These are phyloP conservation scores for cattle (Bos taurus) DNA, from an alignment of 2,113 vertebrate genomes.

Conservation along the genomic window DNA sequence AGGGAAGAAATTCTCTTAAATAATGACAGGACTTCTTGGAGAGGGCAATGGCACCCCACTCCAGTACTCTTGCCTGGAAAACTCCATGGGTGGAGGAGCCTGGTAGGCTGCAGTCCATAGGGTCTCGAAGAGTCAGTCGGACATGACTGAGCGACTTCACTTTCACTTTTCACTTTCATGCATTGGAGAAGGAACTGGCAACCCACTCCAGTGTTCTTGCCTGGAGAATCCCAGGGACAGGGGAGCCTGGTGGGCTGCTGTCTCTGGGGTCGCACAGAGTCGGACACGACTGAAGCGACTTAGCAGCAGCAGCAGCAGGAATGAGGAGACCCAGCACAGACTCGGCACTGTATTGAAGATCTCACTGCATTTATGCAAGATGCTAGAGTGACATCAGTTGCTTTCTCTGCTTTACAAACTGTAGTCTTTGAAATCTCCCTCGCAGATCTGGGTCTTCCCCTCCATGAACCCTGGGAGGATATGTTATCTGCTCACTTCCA, in stretches of 20 bases:
- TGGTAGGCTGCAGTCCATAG: too few species aligned
- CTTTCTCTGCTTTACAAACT: background rate
- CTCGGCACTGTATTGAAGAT: background rate
- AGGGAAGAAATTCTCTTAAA: background rate
- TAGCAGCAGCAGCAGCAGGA: background rate
- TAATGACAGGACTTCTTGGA: background rate
- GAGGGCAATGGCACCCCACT: too few species aligned
- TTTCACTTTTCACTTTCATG: too few species aligned
- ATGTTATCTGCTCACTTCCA: background rate
- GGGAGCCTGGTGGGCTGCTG: too few species aligned
- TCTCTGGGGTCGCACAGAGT: too few species aligned
- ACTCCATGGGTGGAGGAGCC: too few species aligned
- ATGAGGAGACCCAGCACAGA: background rate
- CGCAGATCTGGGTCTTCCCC: background rate
- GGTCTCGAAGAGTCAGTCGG: fast-evolving
- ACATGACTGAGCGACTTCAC: too few species aligned
- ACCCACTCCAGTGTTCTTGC: too few species aligned
- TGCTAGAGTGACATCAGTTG: background rate
- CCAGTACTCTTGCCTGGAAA: too few species aligned
- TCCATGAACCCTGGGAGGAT: background rate
- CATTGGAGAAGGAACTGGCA: too few species aligned
- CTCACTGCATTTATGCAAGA: background rate
- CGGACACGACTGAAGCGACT: fast-evolving
- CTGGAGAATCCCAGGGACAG: too few species aligned
- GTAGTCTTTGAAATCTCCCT: background rate